Evolutionary conservation across 2,113 vertebrate species (phyloP).

Genomic region (Cyprinodon brontotheroides): DNA sequence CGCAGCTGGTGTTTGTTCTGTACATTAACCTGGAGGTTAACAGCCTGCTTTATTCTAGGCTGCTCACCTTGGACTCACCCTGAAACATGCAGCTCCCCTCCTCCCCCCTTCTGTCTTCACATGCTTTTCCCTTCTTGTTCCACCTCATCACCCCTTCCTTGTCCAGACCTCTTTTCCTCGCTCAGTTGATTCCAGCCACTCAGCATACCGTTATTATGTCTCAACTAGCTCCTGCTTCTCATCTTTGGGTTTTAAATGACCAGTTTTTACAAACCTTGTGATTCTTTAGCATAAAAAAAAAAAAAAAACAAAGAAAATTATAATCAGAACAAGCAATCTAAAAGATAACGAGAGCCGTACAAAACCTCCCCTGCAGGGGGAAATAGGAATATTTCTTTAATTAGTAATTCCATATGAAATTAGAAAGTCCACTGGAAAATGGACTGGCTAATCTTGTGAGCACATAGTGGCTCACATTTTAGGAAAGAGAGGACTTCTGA

Average conservation of each 20-base stretch:
- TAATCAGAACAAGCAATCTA: conserved; percentile 19
- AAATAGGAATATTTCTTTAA: conserved; percentile 37
- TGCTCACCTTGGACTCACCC: conserved; percentile 78
- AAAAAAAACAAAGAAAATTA: background rate
- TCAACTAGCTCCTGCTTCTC: conserved; percentile 22
- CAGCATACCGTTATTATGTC: conserved; percentile 42
- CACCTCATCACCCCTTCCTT: conserved; percentile 38
- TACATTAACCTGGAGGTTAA: conserved; percentile 69
- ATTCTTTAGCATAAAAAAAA: conserved; percentile 1
- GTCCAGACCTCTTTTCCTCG: conserved; percentile 49
- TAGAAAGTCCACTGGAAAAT: conserved; percentile 27
- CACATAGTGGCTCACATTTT: conserved; percentile 25
- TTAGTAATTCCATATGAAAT: conserved; percentile 53
- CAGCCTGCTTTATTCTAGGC: conserved; percentile 53
- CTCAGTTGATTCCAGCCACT: conserved; percentile 49
- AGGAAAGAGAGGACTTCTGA: conserved; percentile 58
- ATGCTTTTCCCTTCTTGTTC: conserved; percentile 38
- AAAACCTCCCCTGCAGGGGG: conserved; percentile 34
- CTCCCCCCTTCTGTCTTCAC: conserved; percentile 22
- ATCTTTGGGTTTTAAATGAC: conserved; percentile 16
- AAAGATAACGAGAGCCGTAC: conserved; percentile 20
- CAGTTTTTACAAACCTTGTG: conserved; percentile 10
- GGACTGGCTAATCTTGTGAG: conserved; percentile 38
- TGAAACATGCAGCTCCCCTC: conserved; percentile 61
- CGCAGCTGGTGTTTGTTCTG: conserved; percentile 41